Conservation (phyloP, 2,888 invertebrate genomes). For the Eurytoma adleriae region DNA sequence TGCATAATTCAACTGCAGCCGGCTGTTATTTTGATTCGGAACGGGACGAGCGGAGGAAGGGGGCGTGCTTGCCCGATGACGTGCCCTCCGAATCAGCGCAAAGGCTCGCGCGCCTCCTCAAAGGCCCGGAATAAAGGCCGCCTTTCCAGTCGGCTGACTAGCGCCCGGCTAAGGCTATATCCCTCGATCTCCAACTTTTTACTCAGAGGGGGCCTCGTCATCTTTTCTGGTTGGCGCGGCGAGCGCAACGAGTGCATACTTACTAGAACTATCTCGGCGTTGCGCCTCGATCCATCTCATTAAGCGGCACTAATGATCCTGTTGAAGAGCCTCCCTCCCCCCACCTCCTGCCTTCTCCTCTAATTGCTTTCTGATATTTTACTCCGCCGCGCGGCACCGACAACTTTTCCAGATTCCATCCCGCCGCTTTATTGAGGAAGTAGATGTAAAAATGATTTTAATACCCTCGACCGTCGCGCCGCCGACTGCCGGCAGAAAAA, state of each 20-base stretch:
- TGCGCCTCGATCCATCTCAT: slow-evolving; percentile 53
- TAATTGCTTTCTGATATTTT: slow-evolving; percentile 58
- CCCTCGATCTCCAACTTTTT: slow-evolving; percentile 27
- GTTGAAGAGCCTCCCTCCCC: slow-evolving; percentile 36
- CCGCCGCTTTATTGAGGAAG: slow-evolving; percentile 44
- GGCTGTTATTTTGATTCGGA: no score
- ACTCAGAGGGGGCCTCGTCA: slow-evolving; percentile 16
- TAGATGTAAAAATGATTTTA: slow-evolving; percentile 36
- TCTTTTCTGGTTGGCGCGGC: background rate
- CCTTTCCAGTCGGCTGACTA: slow-evolving; percentile 30
- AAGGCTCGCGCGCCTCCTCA: background rate
- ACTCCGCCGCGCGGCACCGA: slow-evolving; percentile 7
- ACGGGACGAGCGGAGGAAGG: no score
- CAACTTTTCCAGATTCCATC: slow-evolving; percentile 35
- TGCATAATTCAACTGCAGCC: no score
- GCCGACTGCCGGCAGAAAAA: background rate
- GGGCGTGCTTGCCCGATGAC: no score
- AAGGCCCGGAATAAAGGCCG: slow-evolving; percentile 25
- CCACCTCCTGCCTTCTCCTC: background rate
- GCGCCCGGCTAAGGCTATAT: slow-evolving; percentile 4
- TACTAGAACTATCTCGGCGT: background rate
- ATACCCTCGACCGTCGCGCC: background rate
- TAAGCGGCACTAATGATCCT: slow-evolving; percentile 55
- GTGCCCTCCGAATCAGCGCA: background rate
- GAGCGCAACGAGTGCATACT: background rate